Base-by-base conservation (phyloP, 2,888 invertebrate genomes). In the Agonopterix subpropinquella region DNA sequence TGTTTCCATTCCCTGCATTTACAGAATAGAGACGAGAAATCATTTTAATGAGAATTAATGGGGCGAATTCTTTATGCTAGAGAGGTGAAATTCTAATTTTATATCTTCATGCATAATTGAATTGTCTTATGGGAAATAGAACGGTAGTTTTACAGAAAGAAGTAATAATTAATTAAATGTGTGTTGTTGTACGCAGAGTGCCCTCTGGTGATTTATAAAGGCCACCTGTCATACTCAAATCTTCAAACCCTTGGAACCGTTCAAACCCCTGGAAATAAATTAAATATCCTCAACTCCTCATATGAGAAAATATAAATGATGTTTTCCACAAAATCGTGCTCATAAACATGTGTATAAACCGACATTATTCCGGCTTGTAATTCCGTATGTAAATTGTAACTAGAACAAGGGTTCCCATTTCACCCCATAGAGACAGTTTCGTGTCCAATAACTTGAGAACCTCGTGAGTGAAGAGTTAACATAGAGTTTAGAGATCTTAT, bases 321-420 rank as follows among this genome's bases (percentile, higher is more conserved):
- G n/a, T 42, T 43, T 15, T 15, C 15, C 43, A 43, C 52, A 58
- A 51, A 55, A 58, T 59, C 58, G 39, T 39, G n/a, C 39, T 39
- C n/a, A 71, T 79, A 80, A 82, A 78, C 80, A 75, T 67, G 72
- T 67, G 71, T 70, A 75, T 75, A 65, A 77, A 75, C 70, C 75
- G 72, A 28, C 73, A 73, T 83, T 74, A 82, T 79, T 28, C 73
- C 72, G 70, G 73, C 74, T 73, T 77, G 83, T 86, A 80, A 87
- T 86, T 87, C 80, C 73, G 75, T 81, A 87, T 87, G 86, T 85
- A 87, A 87, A 87, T 87, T 87, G 80, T 75, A 77, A 77, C 77
- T 84, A 73, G 69, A 75, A 71, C 75, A 81, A 80, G 80, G 74
- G 80, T 79, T 80, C 67, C 61, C 66, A 66, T 75, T 72, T 73